A percentile compares a stretch with the other conserved stretches of the same genome.
Conservation (phyloP, 2,113 vertebrate species). For the Columba janthina region DNA sequence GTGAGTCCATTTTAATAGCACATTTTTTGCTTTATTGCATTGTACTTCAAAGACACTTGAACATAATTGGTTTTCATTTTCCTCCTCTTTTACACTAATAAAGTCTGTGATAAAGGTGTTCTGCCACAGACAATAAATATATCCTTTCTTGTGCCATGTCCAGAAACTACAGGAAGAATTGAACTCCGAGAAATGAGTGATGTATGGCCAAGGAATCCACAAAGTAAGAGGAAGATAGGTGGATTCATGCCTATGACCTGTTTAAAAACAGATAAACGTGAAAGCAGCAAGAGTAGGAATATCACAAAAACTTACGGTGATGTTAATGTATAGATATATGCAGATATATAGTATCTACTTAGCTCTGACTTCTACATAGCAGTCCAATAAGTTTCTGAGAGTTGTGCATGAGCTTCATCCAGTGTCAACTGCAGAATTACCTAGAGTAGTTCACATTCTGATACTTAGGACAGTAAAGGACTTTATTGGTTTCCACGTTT, state of each 20-base stretch:
- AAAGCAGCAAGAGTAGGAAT: neutral
- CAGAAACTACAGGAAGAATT: neutral
- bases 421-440: neutral
- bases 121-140: neutral
- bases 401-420: neutral
- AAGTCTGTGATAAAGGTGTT: neutral
- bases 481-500: neutral
- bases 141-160: neutral
- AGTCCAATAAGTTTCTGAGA: neutral
- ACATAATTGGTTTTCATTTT: conserved; percentile 7
- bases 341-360: neutral
- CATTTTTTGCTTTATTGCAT: conserved; percentile 18
- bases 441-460: neutral
- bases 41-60: neutral
- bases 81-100: neutral
- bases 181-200: neutral
- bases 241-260: neutral
- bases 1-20: neutral
- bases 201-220: neutral
- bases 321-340: neutral
- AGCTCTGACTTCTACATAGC: neutral
- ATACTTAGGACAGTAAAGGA: neutral
- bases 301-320: neutral
- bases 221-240: neutral
- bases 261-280: neutral